phyloP scores from a whole-genome alignment of 1,140 invertebrate genomes.

The Anastrepha obliqua region DNA sequence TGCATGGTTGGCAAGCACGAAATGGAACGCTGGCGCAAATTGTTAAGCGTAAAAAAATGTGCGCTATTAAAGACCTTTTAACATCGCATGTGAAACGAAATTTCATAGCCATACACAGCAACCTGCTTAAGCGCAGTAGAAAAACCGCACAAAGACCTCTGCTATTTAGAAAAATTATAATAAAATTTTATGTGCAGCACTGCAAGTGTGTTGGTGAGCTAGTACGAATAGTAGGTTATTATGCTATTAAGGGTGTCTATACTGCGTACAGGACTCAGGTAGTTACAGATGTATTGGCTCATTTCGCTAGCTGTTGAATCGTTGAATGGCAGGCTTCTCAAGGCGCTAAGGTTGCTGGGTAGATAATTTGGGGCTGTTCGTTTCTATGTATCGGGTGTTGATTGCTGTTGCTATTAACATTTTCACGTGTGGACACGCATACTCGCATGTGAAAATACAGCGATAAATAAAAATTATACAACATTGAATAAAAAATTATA shows the following conservation, averaged over 20 bases:
- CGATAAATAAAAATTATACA: too few species aligned
- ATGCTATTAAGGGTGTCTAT: constrained; percentile 13
- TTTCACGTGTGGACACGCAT: too few species aligned
- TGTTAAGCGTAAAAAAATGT: constrained; percentile 15
- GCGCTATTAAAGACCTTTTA: neutral
- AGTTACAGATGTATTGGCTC: neutral
- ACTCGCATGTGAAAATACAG: too few species aligned
- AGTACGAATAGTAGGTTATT: neutral
- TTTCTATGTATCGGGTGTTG: too few species aligned
- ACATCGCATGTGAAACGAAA: constrained; percentile 22
- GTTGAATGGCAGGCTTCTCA: neutral
- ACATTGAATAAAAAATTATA: neutral
- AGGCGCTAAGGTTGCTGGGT: neutral
- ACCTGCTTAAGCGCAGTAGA: neutral
- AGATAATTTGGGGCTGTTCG: too few species aligned
- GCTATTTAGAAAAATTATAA: constrained; percentile 14
- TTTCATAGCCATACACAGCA: neutral
- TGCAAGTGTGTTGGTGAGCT: neutral
- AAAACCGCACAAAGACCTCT: neutral
- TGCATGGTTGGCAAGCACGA: neutral
- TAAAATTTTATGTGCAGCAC: neutral
- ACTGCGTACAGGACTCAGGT: neutral
- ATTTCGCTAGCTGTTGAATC: neutral
- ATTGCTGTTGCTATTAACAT: too few species aligned
- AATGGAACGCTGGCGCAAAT: neutral